These are phyloP conservation scores for Volucella bombylans DNA, from an alignment of 2,888 invertebrate genomes.

Conservation along the genomic window DNA sequence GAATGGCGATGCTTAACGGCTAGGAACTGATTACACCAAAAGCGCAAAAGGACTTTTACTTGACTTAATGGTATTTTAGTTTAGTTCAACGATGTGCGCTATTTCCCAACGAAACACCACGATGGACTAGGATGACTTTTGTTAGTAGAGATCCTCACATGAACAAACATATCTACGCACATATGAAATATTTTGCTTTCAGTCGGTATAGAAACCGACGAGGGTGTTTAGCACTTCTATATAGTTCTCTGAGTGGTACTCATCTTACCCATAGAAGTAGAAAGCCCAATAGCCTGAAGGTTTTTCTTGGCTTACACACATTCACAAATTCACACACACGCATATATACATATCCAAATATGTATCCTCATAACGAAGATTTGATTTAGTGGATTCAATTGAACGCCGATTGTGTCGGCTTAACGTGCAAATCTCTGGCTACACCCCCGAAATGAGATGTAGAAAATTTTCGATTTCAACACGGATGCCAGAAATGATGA, in stretches of 20 bases:
- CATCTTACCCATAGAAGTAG: slow-evolving; percentile 26
- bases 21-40: slow-evolving; percentile 74
- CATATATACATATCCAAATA: background rate
- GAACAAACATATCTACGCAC: slow-evolving; percentile 1
- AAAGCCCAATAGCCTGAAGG: slow-evolving; percentile 2
- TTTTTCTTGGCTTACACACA: slow-evolving; percentile 29
- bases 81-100: slow-evolving; percentile 73
- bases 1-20: slow-evolving; percentile 65
- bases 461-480: slow-evolving; percentile 69
- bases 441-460: slow-evolving; percentile 57
- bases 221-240: background rate
- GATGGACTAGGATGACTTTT: slow-evolving; percentile 13
- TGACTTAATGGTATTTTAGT: slow-evolving; percentile 74
- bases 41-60: slow-evolving; percentile 73
- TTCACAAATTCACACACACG: slow-evolving; percentile 5
- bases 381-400: slow-evolving; percentile 74
- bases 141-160: slow-evolving; percentile 32
- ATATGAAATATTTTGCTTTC: slow-evolving; percentile 56
- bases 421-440: slow-evolving; percentile 68
- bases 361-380: slow-evolving; percentile 59
- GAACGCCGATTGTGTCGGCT: slow-evolving; percentile 68
- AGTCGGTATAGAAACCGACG: background rate
- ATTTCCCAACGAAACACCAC: slow-evolving; percentile 56
- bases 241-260: slow-evolving; percentile 21
- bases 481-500: slow-evolving; percentile 50